A percentile compares a stretch with the other conserved stretches of the same genome.
Conservation (phyloP, 2,113 vertebrate genomes). For the Falco punctatus region DNA sequence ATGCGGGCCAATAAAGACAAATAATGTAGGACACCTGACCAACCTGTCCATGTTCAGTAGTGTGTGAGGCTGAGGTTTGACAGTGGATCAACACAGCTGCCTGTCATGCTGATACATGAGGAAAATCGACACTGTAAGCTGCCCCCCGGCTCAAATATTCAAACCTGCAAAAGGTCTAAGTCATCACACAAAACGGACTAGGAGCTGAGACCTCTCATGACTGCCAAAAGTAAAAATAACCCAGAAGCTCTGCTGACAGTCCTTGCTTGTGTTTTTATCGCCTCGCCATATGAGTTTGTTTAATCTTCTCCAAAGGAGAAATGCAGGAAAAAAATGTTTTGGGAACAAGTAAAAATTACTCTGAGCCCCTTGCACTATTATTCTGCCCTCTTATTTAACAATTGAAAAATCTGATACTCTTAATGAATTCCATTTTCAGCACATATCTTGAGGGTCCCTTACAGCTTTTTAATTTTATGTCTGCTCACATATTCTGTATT, state of each 20-base stretch:
- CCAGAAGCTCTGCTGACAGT: background rate
- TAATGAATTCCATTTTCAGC: background rate
- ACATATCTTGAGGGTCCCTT: background rate
- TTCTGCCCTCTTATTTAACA: background rate
- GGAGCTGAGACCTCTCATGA: background rate
- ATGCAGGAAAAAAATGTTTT: background rate
- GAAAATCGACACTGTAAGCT: background rate
- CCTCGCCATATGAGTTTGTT: background rate
- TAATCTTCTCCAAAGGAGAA: background rate
- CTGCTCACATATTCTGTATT: background rate
- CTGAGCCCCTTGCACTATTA: background rate
- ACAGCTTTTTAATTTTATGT: background rate
- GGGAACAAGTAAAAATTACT: background rate
- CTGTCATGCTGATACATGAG: background rate
- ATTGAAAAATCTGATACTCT: background rate
- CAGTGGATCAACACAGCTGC: background rate
- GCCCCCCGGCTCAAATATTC: background rate
- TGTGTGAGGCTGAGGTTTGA: background rate
- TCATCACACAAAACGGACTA: background rate
- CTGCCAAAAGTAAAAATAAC: slow-evolving; percentile 13
- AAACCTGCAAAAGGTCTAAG: background rate
- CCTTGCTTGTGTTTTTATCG: background rate
- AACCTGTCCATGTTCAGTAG: rapidly evolving
- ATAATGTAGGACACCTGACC: background rate
- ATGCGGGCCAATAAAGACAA: background rate